These are phyloP conservation scores for Dipodomys stephensi DNA, from an alignment of 2,113 vertebrate species.

Conservation along the genomic window DNA sequence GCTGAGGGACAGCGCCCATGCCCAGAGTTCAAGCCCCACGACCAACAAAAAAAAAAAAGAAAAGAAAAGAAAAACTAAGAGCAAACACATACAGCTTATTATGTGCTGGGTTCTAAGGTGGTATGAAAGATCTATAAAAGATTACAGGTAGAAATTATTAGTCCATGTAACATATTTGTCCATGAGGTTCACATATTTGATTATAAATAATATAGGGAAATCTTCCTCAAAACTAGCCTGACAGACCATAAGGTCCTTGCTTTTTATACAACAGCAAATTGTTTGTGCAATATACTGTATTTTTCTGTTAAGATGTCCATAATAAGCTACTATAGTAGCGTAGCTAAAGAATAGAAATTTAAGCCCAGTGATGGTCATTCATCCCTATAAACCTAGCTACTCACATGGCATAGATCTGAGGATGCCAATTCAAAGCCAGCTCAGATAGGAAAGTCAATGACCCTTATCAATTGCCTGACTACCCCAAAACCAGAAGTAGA, in stretches of 20 bases:
- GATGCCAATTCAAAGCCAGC: no score
- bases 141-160: neutral
- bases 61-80: neutral
- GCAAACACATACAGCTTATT: neutral
- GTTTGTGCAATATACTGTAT: neutral
- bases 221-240: neutral
- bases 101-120: neutral
- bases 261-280: neutral
- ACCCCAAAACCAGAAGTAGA: no score
- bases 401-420: no score
- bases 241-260: neutral
- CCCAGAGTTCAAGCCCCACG: no score
- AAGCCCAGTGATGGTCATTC: no score
- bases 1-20: no score
- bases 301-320: neutral
- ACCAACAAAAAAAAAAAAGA: neutral
- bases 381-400: no score
- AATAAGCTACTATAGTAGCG: neutral
- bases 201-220: neutral
- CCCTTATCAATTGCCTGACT: no score
- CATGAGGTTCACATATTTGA: neutral
- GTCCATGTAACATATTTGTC: neutral
- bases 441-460: no score
- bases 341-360: neutral
- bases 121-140: neutral